These are phyloP conservation scores for Atractosteus spatula DNA, from an alignment of 2,113 vertebrate genomes.

Conservation along the genomic window DNA sequence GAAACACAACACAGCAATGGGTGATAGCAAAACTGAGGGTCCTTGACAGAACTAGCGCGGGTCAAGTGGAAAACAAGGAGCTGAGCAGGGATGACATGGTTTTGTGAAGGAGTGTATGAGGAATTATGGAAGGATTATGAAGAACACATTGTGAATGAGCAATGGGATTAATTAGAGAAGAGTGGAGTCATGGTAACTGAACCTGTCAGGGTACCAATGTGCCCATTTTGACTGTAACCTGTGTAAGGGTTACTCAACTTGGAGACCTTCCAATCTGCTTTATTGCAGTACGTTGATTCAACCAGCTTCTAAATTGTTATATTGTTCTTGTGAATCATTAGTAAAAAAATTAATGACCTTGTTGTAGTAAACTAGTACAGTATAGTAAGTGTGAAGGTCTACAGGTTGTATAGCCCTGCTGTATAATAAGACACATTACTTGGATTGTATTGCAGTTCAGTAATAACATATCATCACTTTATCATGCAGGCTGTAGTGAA, in stretches of 20 bases:
- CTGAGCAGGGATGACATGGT: constrained; percentile 13
- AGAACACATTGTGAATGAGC: constrained; percentile 7
- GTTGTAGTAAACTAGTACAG: too few relatives aligned
- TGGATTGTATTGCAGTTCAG: too few relatives aligned
- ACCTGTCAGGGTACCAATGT: not conserved
- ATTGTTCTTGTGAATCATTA: too few relatives aligned
- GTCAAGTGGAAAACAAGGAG: not conserved
- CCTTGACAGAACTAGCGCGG: not conserved
- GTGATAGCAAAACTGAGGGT: not conserved
- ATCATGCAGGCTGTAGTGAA: too few relatives aligned
- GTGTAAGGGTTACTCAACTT: not conserved
- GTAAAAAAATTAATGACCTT: too few relatives aligned
- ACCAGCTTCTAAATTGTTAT: too few relatives aligned
- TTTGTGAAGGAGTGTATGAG: constrained; percentile 15
- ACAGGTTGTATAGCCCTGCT: too few relatives aligned
- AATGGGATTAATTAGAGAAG: not conserved
- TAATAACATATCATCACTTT: too few relatives aligned
- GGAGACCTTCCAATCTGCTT: not conserved
- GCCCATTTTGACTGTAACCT: not conserved
- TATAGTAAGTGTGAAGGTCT: too few relatives aligned
- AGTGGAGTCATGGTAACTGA: not conserved
- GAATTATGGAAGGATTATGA: constrained; percentile 30
- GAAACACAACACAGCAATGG: too few relatives aligned
- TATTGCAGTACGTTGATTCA: constrained; percentile 7
- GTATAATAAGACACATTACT: too few relatives aligned